Evolutionary conservation across 2,888 invertebrate genomes (phyloP).

Genomic region (Bugulina stolonifera): DNA sequence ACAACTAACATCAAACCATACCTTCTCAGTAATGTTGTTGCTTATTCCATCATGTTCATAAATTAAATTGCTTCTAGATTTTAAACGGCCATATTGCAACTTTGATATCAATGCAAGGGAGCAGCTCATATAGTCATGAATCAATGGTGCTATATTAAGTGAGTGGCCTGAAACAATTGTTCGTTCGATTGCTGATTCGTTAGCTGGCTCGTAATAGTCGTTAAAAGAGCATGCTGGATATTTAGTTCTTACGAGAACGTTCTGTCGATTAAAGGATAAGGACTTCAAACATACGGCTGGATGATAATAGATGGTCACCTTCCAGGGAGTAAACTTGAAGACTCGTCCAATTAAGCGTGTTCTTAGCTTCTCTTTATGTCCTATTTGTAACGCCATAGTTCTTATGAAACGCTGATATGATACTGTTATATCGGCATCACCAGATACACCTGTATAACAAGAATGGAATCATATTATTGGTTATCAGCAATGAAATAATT

Average conservation of each 20-base stretch:
- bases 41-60: not conserved
- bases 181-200: no score
- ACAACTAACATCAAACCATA: not conserved
- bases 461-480: no score
- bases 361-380: not conserved
- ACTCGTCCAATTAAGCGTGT: not conserved
- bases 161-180: no score
- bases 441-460: no score
- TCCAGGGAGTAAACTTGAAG: not conserved
- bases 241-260: not conserved
- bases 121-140: not conserved
- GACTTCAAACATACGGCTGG: constrained; percentile 1
- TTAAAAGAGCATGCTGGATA: not conserved
- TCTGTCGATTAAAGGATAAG: not conserved
- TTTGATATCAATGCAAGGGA: not conserved
- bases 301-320: not conserved
- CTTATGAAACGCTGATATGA: not conserved
- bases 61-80: not conserved
- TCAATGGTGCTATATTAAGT: no score
- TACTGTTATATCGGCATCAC: not conserved
- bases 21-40: not conserved
- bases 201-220: not conserved
- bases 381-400: not conserved
- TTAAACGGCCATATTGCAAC: not conserved
- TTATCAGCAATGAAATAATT: no score